Percentiles rank a stretch among this genome's conserved stretches.
These are phyloP conservation scores for Moxostoma hubbsi DNA, from an alignment of 2,797 vertebrate genomes.

Conservation along the genomic window DNA sequence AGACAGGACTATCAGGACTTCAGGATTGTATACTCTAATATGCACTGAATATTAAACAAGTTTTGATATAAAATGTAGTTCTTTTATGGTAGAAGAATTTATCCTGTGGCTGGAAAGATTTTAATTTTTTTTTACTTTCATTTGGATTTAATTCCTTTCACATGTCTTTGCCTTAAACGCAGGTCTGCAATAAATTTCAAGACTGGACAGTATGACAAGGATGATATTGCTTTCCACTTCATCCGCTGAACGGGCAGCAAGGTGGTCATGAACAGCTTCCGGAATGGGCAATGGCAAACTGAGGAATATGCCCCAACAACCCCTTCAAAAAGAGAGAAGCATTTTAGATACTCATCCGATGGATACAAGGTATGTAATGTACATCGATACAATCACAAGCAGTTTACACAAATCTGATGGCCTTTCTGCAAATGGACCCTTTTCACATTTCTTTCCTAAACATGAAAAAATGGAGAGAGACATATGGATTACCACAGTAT, in stretches of 20 bases:
- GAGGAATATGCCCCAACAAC: conserved; percentile 10
- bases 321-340: conserved; percentile 14
- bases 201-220: not conserved
- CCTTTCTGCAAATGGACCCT: no score
- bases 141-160: not conserved
- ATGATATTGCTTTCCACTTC: conserved; percentile 48
- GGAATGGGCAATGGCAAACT: not conserved
- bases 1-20: no score
- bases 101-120: not conserved
- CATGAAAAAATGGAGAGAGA: no score
- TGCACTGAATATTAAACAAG: not conserved
- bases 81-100: not conserved
- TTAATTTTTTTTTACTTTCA: no score
- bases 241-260: not conserved
- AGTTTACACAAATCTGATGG: not conserved
- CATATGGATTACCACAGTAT: no score
- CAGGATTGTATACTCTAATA: not conserved
- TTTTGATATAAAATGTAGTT: not conserved
- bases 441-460: no score
- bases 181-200: conserved; percentile 37
- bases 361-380: conserved; percentile 33
- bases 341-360: conserved; percentile 31
- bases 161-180: not conserved
- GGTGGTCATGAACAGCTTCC: conserved; percentile 33
- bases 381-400: not conserved